Base-by-base conservation (phyloP, 2,113 vertebrate genomes). In the Barbus barbus region DNA sequence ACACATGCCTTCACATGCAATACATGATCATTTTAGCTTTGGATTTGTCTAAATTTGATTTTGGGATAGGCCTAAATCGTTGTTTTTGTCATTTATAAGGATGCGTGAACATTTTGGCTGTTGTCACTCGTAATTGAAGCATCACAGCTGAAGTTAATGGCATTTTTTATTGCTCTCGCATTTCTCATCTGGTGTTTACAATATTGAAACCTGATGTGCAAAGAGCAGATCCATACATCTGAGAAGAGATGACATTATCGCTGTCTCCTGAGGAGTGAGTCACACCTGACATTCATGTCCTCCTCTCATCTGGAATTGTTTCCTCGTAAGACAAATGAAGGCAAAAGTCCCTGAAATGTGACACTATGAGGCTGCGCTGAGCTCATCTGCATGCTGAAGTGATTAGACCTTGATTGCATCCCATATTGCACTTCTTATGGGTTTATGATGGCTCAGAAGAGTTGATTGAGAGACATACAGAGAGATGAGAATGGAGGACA, bases 321-420 rank as follows among this genome's bases (percentile, higher is more conserved):
- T 41, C 56, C 76, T 60, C 20, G 2, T 18, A 79, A 26, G 24
- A 63, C 41, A 28, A 31, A 75, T 11, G 67, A 38, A 38, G 18
- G 61, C 14, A 4, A 31, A 31, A 31, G 14, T 28, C 3, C 11
- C 73, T 78, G 36, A 31, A 16, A 46, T 24, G 56, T 33, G 69
- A 28, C 16, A 31, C 67, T 78, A 74, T 86, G 56, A 65, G 67
- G 84, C 60, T 76, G 24, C 5, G 31, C 48, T 2, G 20, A 63
- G 86, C 82, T 60, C 44, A 86, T 90, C 84, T 76, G 83, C 88
- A 87, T 86, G 78, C 61, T 77, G 20, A 75, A 58, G 69, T 85
- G 41, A 88, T 90, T 84, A 84, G 78, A 72, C 33, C 28, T 74
- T 87, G 85, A 89, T 87, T 83, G 83, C 61, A 83, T 84, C 78